Evolutionary conservation across 2,113 vertebrate genomes (phyloP).

Genomic region (Ochotona curzoniae): DNA sequence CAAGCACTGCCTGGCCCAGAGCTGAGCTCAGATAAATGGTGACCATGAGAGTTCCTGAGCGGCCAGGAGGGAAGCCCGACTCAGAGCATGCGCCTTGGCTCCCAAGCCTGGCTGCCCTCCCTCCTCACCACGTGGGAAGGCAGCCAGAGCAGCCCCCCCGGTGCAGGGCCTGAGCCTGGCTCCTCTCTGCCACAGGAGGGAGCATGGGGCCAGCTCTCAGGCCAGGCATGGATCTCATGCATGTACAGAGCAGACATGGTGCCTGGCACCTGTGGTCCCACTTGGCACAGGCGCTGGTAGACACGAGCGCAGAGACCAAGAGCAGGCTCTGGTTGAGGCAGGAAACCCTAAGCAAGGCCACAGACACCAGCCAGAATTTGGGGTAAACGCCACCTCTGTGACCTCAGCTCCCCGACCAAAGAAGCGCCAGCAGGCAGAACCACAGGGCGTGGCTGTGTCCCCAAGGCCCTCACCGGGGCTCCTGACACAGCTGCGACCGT

Average conservation of each 20-base stretch:
- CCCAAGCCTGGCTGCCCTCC: neutral
- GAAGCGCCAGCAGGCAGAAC: neutral
- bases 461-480: too few relatives aligned
- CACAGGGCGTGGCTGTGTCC: neutral
- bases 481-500: too few relatives aligned
- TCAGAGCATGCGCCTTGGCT: accelerated
- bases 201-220: too few relatives aligned
- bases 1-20: neutral
- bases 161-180: neutral
- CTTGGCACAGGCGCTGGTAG: too few relatives aligned
- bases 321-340: neutral
- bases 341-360: neutral
- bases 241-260: accelerated
- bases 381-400: neutral
- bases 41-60: neutral
- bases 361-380: neutral
- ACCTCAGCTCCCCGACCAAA: accelerated
- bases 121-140: neutral
- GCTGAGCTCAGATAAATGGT: accelerated
- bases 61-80: neutral
- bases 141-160: too few relatives aligned
- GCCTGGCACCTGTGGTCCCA: too few relatives aligned
- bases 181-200: neutral
- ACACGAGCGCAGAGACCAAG: too few relatives aligned
- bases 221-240: too few relatives aligned